Percentiles rank a stretch among this genome's conserved stretches.
phyloP scores from a whole-genome alignment of 2,113 vertebrate species.

The Arothron firmamentum region DNA sequence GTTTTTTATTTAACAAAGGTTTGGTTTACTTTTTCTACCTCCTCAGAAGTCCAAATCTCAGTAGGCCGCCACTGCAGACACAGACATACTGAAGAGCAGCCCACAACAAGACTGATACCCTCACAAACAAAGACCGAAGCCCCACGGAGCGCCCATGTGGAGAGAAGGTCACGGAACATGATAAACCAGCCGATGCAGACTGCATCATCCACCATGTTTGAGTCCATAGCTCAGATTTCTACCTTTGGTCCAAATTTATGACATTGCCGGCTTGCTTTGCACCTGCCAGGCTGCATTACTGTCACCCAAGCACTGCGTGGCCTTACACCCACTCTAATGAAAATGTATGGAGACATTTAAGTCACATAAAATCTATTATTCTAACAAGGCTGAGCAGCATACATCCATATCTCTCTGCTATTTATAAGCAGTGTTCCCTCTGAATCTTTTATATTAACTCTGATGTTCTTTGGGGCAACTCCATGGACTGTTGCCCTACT shows the following conservation, averaged over 20 bases:
- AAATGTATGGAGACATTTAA: conserved; percentile 52
- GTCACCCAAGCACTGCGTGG: conserved; percentile 18
- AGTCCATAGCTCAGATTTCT: conserved; percentile 26
- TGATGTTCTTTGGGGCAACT: conserved; percentile 1
- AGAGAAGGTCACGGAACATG: conserved; percentile 51
- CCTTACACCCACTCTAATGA: conserved; percentile 24
- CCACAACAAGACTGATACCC: conserved; percentile 44
- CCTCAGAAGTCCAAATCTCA: conserved; percentile 48
- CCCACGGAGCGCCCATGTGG: conserved; percentile 44
- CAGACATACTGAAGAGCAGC: conserved; percentile 27
- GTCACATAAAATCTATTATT: conserved; percentile 38
- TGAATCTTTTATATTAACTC: conserved; percentile 19
- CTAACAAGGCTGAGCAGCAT: neutral
- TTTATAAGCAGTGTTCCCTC: conserved; percentile 5
- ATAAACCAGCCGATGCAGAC: conserved; percentile 37
- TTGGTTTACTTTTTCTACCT: conserved; percentile 28
- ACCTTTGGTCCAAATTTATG: conserved; percentile 36
- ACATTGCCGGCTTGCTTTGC: conserved; percentile 16
- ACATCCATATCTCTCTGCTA: neutral
- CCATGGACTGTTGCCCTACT: neutral
- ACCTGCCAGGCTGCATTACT: conserved; percentile 39
- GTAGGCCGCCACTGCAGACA: conserved; percentile 37
- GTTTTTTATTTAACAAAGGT: conserved; percentile 19
- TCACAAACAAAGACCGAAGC: conserved; percentile 38
- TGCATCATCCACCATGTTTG: conserved; percentile 27